These are phyloP conservation scores for Deroptyus accipitrinus DNA, from an alignment of 2,113 vertebrate species.

Conservation along the genomic window DNA sequence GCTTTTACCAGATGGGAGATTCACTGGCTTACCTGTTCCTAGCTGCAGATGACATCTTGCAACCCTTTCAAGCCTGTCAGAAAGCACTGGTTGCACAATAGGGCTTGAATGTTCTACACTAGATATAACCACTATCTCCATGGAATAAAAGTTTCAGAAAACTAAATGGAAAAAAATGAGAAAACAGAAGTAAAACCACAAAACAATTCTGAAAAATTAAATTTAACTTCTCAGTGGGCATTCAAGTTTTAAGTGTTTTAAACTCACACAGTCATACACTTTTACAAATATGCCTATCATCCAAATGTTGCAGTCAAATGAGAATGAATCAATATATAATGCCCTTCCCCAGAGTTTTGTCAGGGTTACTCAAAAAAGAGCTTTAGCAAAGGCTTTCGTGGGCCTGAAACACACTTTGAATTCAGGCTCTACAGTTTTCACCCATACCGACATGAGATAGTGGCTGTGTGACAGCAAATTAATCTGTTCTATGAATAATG, in stretches of 20 bases:
- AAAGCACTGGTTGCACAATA: background rate
- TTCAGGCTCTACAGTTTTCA: background rate
- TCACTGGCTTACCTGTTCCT: background rate
- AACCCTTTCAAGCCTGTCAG: background rate
- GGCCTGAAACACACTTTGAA: background rate
- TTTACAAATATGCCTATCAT: rapidly evolving
- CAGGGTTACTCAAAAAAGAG: background rate
- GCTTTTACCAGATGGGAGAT: background rate
- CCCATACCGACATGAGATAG: background rate
- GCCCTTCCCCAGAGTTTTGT: rapidly evolving
- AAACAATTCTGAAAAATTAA: background rate
- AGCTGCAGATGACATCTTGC: background rate
- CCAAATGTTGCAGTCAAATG: background rate
- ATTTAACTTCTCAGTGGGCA: background rate
- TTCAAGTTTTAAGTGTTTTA: background rate
- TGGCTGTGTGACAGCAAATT: background rate
- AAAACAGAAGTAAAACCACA: background rate
- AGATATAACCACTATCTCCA: background rate
- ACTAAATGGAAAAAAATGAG: background rate
- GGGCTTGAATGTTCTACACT: background rate
- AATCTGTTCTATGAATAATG: constrained; percentile 1
- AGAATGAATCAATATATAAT: background rate
- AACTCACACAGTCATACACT: background rate
- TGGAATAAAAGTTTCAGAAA: background rate
- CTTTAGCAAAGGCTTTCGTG: background rate